Base-by-base conservation (phyloP, 1,140 invertebrate genomes). In the Cherax destructor region DNA sequence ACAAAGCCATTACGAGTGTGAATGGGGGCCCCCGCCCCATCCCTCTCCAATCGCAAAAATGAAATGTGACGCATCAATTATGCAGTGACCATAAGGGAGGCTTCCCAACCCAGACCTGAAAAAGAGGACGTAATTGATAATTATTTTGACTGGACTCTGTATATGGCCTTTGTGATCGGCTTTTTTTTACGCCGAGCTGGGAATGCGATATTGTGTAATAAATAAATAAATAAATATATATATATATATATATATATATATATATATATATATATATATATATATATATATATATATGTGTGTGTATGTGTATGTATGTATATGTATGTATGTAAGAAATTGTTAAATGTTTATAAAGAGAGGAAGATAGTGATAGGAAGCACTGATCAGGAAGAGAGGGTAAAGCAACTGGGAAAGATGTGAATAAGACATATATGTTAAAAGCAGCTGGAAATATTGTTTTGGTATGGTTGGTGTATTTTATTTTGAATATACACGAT, bases 251-350 rank as follows among this genome's bases (percentile, higher is more conserved):
- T 49, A 41, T 83, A 50, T 65, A 50, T 79, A 50, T 79, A 78
- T 78, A 78, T 78, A 69, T 69, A 69, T 69, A 69, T 69, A 69
- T 69, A 78, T 50, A 78, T 78, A 78, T 50, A 78, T 78, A 78
- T 50, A 78, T 78, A 78, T 50, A 78, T 78, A 78, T 78, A 59
- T 81, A 78, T 78, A 78, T 78, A 78, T 78, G 16, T 78, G 16
- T 78, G 21, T 81, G 16, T 78, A 78, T 78, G 41, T 78, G 41
- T 47, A 78, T 78, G 16, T 78, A 78, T 78, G 16, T 41, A 78
- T 41, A 78, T 69, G 9, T 69, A 18, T 69, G 9, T 69, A 18
- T 69, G 9, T 69, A 18, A 41, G 30, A 41, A 41, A 2, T 41
- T 41, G 30, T 41, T 41, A 41, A 41, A 41, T 41, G 30, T 41